Conservation (phyloP, 2,113 vertebrate species). For the Microtus pennsylvanicus region DNA sequence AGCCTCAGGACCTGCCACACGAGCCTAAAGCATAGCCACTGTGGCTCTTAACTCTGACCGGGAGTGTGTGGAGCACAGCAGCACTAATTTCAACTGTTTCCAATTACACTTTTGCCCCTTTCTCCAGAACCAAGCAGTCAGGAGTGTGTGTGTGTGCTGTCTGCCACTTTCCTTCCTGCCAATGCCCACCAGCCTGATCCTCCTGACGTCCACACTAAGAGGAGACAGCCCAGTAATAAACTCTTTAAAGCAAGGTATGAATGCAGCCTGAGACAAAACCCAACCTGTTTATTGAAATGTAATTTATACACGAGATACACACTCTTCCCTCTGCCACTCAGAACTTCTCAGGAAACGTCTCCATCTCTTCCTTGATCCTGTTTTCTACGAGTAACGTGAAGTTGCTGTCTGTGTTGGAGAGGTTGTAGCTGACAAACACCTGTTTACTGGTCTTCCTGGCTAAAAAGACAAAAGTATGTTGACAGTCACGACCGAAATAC, state of each 20-base stretch:
- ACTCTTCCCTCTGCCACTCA: constrained; percentile 70
- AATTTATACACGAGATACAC: constrained; percentile 1
- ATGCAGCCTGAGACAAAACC: constrained; percentile 44
- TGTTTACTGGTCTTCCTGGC: constrained; percentile 98
- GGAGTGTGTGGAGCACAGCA: too few species aligned
- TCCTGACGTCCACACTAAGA: background rate
- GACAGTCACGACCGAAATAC: background rate
- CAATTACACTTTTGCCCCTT: background rate
- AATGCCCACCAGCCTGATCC: rapidly evolving
- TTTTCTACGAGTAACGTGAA: constrained; percentile 94
- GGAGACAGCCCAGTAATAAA: background rate
- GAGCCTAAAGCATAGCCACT: background rate
- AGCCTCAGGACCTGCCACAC: background rate
- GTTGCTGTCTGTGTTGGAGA: constrained; percentile 90
- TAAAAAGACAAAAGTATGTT: constrained; percentile 82
- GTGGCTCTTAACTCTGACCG: background rate
- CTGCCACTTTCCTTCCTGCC: background rate
- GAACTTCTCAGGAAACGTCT: constrained; percentile 94
- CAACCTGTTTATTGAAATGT: constrained; percentile 74
- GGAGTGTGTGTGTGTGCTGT: rapidly evolving
- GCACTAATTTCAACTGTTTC: too few species aligned
- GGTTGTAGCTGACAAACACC: constrained; percentile 96
- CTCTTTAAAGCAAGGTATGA: background rate
- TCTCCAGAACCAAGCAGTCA: background rate
- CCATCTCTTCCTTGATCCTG: constrained; percentile 96